Base-by-base conservation (phyloP, 2,113 vertebrate genomes). In the Platycercus adscitus region DNA sequence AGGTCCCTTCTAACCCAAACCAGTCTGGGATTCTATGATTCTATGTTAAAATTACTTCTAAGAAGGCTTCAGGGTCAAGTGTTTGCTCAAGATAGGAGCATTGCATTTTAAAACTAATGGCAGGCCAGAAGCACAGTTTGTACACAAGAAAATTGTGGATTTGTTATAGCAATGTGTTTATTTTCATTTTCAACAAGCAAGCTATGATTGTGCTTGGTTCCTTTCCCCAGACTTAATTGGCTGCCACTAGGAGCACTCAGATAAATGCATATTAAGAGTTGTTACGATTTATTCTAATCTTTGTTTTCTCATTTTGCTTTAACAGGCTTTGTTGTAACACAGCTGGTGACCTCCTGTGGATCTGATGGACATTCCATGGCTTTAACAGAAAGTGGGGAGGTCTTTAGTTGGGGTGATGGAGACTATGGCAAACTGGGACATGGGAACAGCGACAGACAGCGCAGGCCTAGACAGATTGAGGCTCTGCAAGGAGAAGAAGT, bases 341-440 rank as follows among this genome's bases (percentile, higher is more conserved):
- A 98, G 95, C 96, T 98, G 82, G 98, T 98, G 83, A 98, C 98
- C 20, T 98, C 98, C 11, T 98, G 98, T 95, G 98, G 98, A 13
- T 98, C 98, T 20, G 98, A 98, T 90, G 98, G 98, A 4, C 98
- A 98, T 72, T 98, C 98, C 31, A 98, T 98, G 98, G 98, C 98
- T 84, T 72, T 98, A 55, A 98, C 98, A 17, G 98, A 98, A 76
- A 98, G 98, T 2, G 98, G 98, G 31, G 98, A 98, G 72, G 98
- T 98, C 53, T 98, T 98, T 72, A 98, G 98, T 91, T 98, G 98
- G 98, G 98, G 98, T 77, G 98, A 98, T 49, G 98, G 98, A 70
- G 98, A 98, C 92, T 98, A 98, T 35, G 98, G 98, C 88, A 98
- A 98, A 93, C 95, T 98, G 26, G 98, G 98, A 46, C 98, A 98